These are phyloP conservation scores for Catharus ustulatus DNA, from an alignment of 2,797 vertebrate genomes.

Conservation along the genomic window DNA sequence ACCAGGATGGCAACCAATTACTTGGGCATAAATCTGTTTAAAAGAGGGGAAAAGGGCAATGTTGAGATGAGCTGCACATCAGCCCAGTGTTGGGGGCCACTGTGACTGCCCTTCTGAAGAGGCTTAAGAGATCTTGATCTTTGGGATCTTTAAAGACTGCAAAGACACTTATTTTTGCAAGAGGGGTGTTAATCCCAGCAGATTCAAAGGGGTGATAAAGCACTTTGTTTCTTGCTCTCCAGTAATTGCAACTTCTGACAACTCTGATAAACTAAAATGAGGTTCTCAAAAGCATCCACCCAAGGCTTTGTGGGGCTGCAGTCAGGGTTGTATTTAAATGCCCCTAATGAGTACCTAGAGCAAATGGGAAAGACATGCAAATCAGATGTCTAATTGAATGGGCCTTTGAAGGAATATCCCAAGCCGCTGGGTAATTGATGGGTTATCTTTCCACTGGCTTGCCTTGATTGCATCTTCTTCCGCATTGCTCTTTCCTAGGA, in stretches of 20 bases:
- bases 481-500: constrained; percentile 49
- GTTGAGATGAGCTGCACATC: neutral
- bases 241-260: constrained; percentile 66
- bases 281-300: constrained; percentile 68
- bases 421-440: constrained; percentile 67
- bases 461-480: constrained; percentile 63
- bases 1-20: neutral
- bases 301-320: constrained; percentile 63
- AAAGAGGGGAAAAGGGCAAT: neutral
- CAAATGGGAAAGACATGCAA: constrained; percentile 72
- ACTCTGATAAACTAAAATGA: constrained; percentile 65
- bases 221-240: constrained; percentile 54
- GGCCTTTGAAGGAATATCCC: constrained; percentile 71
- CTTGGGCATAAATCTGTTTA: neutral
- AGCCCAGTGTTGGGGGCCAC: neutral
- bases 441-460: constrained; percentile 61
- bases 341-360: constrained; percentile 65
- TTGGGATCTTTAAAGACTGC: constrained; percentile 11
- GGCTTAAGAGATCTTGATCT: constrained; percentile 34
- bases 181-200: constrained; percentile 46
- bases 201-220: constrained; percentile 50
- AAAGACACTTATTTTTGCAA: constrained; percentile 36
- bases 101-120: neutral
- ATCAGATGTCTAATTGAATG: constrained; percentile 68
- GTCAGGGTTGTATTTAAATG: constrained; percentile 69